These are phyloP conservation scores for Eupithecia inturbata DNA, from an alignment of 2,888 invertebrate genomes.

Conservation along the genomic window DNA sequence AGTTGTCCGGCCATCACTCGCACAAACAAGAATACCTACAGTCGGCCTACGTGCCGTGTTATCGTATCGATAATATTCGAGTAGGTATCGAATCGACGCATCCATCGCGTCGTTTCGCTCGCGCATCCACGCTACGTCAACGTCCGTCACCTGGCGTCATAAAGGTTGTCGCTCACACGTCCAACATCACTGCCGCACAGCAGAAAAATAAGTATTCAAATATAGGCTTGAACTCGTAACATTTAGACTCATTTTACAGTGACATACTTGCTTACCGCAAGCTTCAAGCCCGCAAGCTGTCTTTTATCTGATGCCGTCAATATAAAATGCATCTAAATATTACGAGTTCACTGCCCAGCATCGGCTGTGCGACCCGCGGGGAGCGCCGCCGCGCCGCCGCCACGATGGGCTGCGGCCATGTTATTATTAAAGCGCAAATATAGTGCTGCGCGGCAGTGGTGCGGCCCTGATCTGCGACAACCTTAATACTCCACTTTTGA, in stretches of 20 bases:
- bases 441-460: neutral
- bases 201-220: neutral
- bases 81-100: conserved; percentile 57
- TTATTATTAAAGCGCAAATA: no score
- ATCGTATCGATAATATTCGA: conserved; percentile 67
- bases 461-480: neutral
- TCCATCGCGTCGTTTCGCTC: conserved; percentile 62
- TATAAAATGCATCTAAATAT: no score
- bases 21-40: conserved; percentile 73
- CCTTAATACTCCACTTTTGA: conserved; percentile 56
- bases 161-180: neutral
- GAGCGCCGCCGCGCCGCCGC: no score
- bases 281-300: no score
- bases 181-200: neutral
- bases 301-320: no score
- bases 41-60: conserved; percentile 66
- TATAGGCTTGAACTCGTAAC: neutral
- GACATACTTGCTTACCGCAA: neutral
- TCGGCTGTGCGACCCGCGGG: no score
- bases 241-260: neutral
- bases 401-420: no score
- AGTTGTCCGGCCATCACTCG: conserved; percentile 76
- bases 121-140: conserved; percentile 64
- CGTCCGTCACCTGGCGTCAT: conserved; percentile 74
- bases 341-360: no score